Evolutionary conservation across 2,888 invertebrate genomes (phyloP).

Genomic region (Polietes domitor): DNA sequence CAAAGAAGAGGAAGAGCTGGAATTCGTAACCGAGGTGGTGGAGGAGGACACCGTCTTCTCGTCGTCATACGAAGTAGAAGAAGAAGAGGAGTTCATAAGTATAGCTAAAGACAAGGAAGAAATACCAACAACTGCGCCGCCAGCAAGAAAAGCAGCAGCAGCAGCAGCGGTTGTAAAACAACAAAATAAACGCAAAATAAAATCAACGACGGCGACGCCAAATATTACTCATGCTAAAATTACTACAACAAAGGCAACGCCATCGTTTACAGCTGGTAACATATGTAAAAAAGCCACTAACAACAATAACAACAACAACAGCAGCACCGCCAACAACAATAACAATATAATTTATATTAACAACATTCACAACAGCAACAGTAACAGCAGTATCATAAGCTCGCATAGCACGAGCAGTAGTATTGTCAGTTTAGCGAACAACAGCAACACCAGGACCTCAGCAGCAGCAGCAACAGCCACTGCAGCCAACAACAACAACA

Average conservation of each 20-base stretch:
- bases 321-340: slow-evolving; percentile 6
- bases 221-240: slow-evolving; percentile 60
- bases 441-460: slow-evolving; percentile 11
- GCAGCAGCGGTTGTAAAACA: slow-evolving; percentile 15
- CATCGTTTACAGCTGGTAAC: slow-evolving; percentile 52
- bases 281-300: slow-evolving; percentile 42
- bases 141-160: neutral
- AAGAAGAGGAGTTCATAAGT: slow-evolving; percentile 1
- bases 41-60: neutral
- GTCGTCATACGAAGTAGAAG: neutral
- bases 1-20: neutral
- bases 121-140: neutral
- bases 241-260: slow-evolving; percentile 9
- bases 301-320: slow-evolving; percentile 34
- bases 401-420: slow-evolving; percentile 38
- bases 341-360: slow-evolving; percentile 39
- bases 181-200: slow-evolving; percentile 36
- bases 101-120: neutral
- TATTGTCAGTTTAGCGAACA: neutral
- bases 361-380: slow-evolving; percentile 60
- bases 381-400: slow-evolving; percentile 49
- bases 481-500: neutral
- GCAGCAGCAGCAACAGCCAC: neutral
- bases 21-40: neutral
- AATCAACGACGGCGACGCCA: slow-evolving; percentile 47